Evolutionary conservation across 2,797 vertebrate genomes (phyloP).

Genomic region (Scolopax bukidnonensis): DNA sequence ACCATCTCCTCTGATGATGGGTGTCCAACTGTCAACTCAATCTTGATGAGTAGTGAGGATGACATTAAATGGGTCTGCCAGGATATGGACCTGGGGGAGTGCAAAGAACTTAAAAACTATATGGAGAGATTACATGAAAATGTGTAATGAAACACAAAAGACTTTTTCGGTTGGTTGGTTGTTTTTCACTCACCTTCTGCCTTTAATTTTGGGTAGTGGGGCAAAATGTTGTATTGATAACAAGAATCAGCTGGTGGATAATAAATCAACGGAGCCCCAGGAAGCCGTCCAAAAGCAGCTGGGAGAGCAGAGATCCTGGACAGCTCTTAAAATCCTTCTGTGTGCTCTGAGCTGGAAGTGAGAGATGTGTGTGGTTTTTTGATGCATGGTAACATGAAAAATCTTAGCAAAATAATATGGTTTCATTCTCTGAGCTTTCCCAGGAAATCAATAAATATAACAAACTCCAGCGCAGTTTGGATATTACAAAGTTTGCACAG

Average conservation of each 20-base stretch:
- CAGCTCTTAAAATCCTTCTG: neutral
- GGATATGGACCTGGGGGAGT: conserved; percentile 81
- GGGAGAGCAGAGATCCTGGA: neutral
- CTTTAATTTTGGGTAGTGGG: conserved; percentile 71
- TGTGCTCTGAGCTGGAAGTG: conserved; percentile 12
- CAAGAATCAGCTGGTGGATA: neutral
- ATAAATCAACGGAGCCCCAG: neutral
- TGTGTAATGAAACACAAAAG: neutral
- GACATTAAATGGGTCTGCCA: conserved; percentile 91
- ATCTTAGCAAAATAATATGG: neutral
- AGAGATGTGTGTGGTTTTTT: conserved; percentile 15
- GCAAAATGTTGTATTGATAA: neutral
- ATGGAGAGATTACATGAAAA: conserved; percentile 73
- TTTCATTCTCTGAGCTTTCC: conserved; percentile 33
- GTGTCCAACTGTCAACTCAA: conserved; percentile 75
- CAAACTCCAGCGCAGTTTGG: conserved; percentile 29
- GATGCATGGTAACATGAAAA: neutral
- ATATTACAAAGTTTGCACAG: neutral
- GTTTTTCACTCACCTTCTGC: conserved; percentile 78
- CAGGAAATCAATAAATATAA: conserved; percentile 46
- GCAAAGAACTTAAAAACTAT: conserved; percentile 78
- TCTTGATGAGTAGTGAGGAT: conserved; percentile 80
- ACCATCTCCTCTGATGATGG: conserved; percentile 82
- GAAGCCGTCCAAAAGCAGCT: neutral
- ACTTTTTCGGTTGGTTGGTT: conserved; percentile 8